A percentile compares a stretch with the other conserved stretches of the same genome.
phyloP scores from a whole-genome alignment of 2,888 invertebrate species.

The Enchytraeus crypticus region DNA sequence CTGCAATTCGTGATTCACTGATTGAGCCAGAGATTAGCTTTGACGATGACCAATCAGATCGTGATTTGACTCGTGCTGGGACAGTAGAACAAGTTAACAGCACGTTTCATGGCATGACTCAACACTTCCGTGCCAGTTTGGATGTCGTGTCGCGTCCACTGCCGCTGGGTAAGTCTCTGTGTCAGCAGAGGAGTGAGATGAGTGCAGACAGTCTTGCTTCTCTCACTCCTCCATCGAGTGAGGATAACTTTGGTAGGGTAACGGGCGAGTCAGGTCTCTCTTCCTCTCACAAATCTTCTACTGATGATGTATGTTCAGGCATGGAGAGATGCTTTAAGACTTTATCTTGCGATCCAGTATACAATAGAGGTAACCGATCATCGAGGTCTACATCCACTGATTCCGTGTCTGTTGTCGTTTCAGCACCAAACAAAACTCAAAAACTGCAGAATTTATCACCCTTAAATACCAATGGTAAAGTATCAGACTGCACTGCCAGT shows the following conservation, averaged over 20 bases:
- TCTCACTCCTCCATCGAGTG: constrained; percentile 8
- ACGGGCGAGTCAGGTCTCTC: not conserved
- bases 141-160: constrained; percentile 34
- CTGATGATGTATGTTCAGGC: not conserved
- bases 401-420: not conserved
- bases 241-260: constrained; percentile 5
- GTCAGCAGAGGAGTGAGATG: no score
- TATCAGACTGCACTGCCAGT: not conserved
- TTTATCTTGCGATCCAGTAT: no score
- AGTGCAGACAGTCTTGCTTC: not conserved
- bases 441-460: no score
- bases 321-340: not conserved
- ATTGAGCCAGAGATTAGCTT: constrained; percentile 35
- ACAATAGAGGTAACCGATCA: no score
- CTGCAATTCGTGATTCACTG: constrained; percentile 43
- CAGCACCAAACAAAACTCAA: not conserved
- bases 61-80: not conserved
- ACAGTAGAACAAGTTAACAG: constrained; percentile 63
- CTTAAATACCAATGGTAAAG: not conserved
- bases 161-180: not conserved
- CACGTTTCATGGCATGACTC: constrained; percentile 76
- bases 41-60: not conserved
- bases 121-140: constrained; percentile 51
- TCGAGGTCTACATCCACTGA: not conserved
- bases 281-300: not conserved